A percentile compares a stretch with the other conserved stretches of the same genome.
These are phyloP conservation scores for Lathronympha strigana DNA, from an alignment of 2,888 invertebrate genomes.

Conservation along the genomic window DNA sequence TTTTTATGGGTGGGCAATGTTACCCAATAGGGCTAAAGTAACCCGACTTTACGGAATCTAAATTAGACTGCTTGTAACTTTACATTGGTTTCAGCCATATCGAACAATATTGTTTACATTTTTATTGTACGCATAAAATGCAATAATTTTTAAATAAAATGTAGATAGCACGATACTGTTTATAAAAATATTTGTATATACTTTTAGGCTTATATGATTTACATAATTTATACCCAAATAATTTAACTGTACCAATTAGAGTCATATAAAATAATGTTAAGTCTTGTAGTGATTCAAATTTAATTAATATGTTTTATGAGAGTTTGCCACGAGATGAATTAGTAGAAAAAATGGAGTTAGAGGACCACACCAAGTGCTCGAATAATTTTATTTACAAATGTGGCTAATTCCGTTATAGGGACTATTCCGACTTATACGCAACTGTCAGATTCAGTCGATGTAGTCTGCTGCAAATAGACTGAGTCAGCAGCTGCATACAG, in stretches of 20 bases:
- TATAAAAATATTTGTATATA: slow-evolving; percentile 62
- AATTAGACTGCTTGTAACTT: slow-evolving; percentile 16
- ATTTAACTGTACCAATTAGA: slow-evolving; percentile 53
- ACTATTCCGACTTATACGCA: too few relatives aligned
- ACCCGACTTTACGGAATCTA: too few relatives aligned
- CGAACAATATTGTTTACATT: slow-evolving; percentile 38
- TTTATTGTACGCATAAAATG: slow-evolving; percentile 66
- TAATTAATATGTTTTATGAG: slow-evolving; percentile 21
- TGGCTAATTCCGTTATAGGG: too few relatives aligned
- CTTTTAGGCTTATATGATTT: slow-evolving; percentile 52
- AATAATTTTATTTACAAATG: slow-evolving; percentile 25
- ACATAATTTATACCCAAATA: slow-evolving; percentile 44
- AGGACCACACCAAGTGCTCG: slow-evolving; percentile 62
- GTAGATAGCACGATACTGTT: slow-evolving; percentile 66
- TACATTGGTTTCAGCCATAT: slow-evolving; percentile 18
- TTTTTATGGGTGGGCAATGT: too few relatives aligned
- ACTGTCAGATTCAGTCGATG: too few relatives aligned
- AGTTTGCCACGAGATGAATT: slow-evolving; percentile 21
- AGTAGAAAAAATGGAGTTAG: slow-evolving; percentile 58
- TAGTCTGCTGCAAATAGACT: too few relatives aligned
- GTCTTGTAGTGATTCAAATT: slow-evolving; percentile 26
- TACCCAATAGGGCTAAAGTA: too few relatives aligned
- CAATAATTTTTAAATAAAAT: slow-evolving; percentile 61
- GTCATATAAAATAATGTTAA: slow-evolving; percentile 39
- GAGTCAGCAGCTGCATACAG: too few relatives aligned